Evolutionary conservation across 2,888 invertebrate species (phyloP).

Genomic region (Stenoptilia bipunctidactyla): DNA sequence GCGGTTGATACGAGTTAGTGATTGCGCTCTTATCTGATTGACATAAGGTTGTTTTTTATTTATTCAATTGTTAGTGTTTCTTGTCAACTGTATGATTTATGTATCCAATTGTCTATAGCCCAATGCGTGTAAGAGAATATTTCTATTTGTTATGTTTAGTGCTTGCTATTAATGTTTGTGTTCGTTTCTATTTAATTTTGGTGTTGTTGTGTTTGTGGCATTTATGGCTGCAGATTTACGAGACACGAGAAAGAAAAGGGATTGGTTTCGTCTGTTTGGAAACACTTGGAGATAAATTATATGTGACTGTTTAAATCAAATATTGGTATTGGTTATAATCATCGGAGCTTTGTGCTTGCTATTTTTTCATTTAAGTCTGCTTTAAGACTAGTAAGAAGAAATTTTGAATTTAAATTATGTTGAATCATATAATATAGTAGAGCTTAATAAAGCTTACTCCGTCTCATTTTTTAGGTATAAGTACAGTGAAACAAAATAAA

Average conservation of each 20-base stretch:
- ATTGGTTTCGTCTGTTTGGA: conserved; percentile 23
- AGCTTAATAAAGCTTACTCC: too few relatives aligned
- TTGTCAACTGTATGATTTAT: conserved; percentile 67
- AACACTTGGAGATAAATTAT: conserved; percentile 10
- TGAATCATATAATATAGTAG: too few relatives aligned
- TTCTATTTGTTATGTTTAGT: conserved; percentile 50
- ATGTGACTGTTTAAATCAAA: too few relatives aligned
- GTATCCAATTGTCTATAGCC: conserved; percentile 57
- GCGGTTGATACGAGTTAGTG: conserved; percentile 31
- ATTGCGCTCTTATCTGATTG: neutral
- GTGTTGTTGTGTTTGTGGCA: conserved; percentile 48
- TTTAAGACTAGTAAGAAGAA: too few relatives aligned
- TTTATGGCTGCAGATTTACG: conserved; percentile 48
- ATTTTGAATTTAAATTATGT: too few relatives aligned
- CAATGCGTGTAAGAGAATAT: conserved; percentile 62
- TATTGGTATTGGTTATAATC: too few relatives aligned
- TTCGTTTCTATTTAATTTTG: conserved; percentile 60
- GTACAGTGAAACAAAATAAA: too few relatives aligned
- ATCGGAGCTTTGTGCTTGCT: too few relatives aligned
- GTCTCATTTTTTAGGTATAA: too few relatives aligned
- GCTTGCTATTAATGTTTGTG: conserved; percentile 46
- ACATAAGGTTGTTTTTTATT: conserved; percentile 20
- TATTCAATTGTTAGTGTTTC: conserved; percentile 28
- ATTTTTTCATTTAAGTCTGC: too few relatives aligned
- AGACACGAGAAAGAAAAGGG: conserved; percentile 31